A percentile compares a stretch with the other conserved stretches of the same genome.
Evolutionary conservation across 2,797 vertebrate species (phyloP).

Genomic region (Mallotus villosus): DNA sequence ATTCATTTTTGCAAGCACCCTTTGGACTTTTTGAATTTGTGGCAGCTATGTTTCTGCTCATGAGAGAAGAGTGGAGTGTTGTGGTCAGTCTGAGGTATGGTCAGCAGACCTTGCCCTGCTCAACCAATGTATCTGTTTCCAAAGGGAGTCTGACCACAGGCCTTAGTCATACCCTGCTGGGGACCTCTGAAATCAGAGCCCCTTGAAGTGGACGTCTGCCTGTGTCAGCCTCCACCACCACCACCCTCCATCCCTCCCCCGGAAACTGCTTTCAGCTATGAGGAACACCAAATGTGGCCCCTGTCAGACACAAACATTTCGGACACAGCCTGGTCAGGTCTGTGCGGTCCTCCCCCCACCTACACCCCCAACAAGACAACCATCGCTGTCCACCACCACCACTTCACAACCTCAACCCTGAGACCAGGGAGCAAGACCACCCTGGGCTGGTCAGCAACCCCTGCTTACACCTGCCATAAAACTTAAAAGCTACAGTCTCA

Average conservation of each 20-base stretch:
- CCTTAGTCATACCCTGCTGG: constrained; percentile 87
- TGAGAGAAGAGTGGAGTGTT: constrained; percentile 54
- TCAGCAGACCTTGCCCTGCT: constrained; percentile 75
- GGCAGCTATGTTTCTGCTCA: constrained; percentile 67
- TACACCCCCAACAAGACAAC: constrained; percentile 24
- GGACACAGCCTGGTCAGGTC: constrained; percentile 73
- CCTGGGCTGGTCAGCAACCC: constrained; percentile 89
- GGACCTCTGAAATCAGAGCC: constrained; percentile 96
- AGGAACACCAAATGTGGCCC: constrained; percentile 73
- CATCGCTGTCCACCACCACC: constrained; percentile 54
- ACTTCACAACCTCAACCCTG: constrained; percentile 46
- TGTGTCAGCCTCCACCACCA: constrained; percentile 79
- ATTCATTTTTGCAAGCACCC: constrained; percentile 70
- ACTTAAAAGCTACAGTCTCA: constrained; percentile 90
- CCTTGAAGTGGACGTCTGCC: constrained; percentile 96
- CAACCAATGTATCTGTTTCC: constrained; percentile 83
- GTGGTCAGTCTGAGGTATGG: constrained; percentile 67
- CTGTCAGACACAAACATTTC: constrained; percentile 79
- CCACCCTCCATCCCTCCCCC: constrained; percentile 50
- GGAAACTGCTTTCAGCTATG: constrained; percentile 75
- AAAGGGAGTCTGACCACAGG: constrained; percentile 72
- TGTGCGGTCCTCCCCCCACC: constrained; percentile 44
- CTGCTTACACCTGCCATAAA: constrained; percentile 96
- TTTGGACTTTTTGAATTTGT: constrained; percentile 72
- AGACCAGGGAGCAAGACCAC: constrained; percentile 81